A percentile compares a stretch with the other conserved stretches of the same genome.
Evolutionary conservation across 2,888 invertebrate genomes (phyloP).

Genomic region (Hirtodrosophila histrioides): DNA sequence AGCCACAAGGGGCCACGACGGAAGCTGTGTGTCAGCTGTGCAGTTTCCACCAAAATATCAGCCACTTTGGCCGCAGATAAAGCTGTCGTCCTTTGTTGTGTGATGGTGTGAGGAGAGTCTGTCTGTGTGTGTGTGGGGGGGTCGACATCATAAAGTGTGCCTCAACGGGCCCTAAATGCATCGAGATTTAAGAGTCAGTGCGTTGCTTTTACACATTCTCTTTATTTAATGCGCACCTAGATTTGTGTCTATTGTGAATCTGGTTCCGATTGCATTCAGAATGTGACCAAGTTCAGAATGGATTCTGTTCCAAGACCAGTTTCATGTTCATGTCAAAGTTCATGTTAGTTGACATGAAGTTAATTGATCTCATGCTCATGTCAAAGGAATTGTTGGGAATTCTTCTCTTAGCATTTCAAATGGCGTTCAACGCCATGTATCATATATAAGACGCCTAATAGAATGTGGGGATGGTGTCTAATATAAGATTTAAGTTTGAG

Average conservation of each 20-base stretch:
- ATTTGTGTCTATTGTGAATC: conserved; percentile 11
- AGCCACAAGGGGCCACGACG: conserved; percentile 28
- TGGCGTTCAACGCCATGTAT: no score
- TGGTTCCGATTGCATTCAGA: conserved; percentile 2
- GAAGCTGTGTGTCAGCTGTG: conserved; percentile 58
- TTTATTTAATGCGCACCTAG: conserved; percentile 33
- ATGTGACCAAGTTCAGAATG: neutral
- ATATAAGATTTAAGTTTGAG: no score
- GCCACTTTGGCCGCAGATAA: conserved; percentile 74
- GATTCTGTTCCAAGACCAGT: no score
- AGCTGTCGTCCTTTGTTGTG: conserved; percentile 62
- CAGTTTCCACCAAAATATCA: conserved; percentile 66
- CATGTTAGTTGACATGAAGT: neutral
- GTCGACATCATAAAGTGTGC: conserved; percentile 62
- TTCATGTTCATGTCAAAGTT: no score
- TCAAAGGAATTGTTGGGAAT: no score
- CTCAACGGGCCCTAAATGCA: conserved; percentile 44
- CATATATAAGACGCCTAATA: no score
- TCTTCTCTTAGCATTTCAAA: no score
- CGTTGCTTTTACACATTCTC: conserved; percentile 37
- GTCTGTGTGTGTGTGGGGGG: neutral
- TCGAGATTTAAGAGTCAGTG: conserved; percentile 48
- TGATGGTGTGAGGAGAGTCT: neutral
- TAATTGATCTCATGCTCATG: no score
- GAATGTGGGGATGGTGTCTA: no score